Evolutionary conservation across 2,888 invertebrate genomes (phyloP).

Genomic region (Ellobium chinense): DNA sequence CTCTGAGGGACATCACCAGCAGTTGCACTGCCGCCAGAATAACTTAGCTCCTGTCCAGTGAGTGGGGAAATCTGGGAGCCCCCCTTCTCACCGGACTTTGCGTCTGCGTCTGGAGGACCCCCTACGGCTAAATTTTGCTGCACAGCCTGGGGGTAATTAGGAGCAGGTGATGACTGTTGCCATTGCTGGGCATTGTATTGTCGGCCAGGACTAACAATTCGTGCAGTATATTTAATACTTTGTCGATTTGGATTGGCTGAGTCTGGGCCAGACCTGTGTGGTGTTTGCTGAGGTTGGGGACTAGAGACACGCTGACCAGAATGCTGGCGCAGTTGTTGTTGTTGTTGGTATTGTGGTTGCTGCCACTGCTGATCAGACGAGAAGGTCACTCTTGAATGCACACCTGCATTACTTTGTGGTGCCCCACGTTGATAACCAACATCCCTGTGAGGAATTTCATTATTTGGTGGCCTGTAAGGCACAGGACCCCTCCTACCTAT

Average conservation of each 20-base stretch:
- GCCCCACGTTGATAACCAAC: background rate
- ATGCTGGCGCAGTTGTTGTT: slow-evolving; percentile 2
- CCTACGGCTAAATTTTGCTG: slow-evolving; percentile 63
- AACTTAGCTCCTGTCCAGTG: slow-evolving; percentile 14
- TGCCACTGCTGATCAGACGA: background rate
- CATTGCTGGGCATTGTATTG: background rate
- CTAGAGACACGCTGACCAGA: background rate
- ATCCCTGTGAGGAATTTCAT: background rate
- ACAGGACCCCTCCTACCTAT: slow-evolving; percentile 6
- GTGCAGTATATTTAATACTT: background rate
- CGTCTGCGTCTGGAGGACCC: slow-evolving; percentile 60
- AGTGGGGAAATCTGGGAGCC: slow-evolving; percentile 8
- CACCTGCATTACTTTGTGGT: background rate
- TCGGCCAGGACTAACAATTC: background rate
- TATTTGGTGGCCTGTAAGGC: background rate
- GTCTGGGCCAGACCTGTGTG: background rate
- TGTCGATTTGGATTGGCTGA: background rate
- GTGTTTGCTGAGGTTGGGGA: background rate
- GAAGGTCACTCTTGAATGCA: slow-evolving; percentile 34
- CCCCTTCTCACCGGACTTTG: slow-evolving; percentile 35
- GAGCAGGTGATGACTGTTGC: background rate
- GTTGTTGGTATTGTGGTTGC: slow-evolving; percentile 1
- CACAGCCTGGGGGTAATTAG: background rate
- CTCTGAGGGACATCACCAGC: background rate
- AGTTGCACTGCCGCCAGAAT: background rate